phyloP scores from a whole-genome alignment of 1,140 invertebrate genomes.

The Lanistes nyassanus region DNA sequence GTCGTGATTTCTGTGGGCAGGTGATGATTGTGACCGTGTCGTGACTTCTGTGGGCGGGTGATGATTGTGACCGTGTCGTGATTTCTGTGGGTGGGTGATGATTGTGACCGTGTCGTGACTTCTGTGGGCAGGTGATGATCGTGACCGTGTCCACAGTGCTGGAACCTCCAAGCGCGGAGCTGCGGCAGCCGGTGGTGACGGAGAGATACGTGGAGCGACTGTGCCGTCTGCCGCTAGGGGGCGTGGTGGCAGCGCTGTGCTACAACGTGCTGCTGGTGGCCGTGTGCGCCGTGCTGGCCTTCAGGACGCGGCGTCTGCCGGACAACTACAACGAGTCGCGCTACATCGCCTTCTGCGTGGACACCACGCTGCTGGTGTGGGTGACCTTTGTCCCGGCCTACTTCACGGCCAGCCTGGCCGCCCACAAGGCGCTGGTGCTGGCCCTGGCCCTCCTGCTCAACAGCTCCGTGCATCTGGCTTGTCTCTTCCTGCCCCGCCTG shows the following conservation, averaged over 20 bases:
- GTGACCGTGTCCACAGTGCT: slow-evolving; percentile 37
- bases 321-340: slow-evolving; percentile 62
- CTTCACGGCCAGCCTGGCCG: slow-evolving; percentile 42
- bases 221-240: slow-evolving; percentile 42
- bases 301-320: slow-evolving; percentile 70
- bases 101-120: too few species aligned
- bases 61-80: too few species aligned
- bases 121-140: slow-evolving; percentile 36
- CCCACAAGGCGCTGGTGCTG: slow-evolving; percentile 40
- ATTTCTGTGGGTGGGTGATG: too few species aligned
- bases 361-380: slow-evolving; percentile 57
- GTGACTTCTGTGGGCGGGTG: too few species aligned
- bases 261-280: slow-evolving; percentile 90
- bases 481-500: slow-evolving; percentile 42
- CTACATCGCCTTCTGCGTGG: slow-evolving; percentile 58
- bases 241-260: slow-evolving; percentile 69
- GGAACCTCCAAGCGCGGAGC: slow-evolving; percentile 31
- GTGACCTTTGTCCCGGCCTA: slow-evolving; percentile 57
- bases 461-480: slow-evolving; percentile 39
- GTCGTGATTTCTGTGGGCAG: too few species aligned
- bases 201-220: slow-evolving; percentile 45
- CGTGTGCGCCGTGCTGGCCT: slow-evolving; percentile 88
- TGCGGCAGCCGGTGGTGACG: slow-evolving; percentile 39
- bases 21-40: too few species aligned
- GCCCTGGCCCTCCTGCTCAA: slow-evolving; percentile 41